These are phyloP conservation scores for Rosalia funebris DNA, from an alignment of 2,888 invertebrate genomes.

Conservation along the genomic window DNA sequence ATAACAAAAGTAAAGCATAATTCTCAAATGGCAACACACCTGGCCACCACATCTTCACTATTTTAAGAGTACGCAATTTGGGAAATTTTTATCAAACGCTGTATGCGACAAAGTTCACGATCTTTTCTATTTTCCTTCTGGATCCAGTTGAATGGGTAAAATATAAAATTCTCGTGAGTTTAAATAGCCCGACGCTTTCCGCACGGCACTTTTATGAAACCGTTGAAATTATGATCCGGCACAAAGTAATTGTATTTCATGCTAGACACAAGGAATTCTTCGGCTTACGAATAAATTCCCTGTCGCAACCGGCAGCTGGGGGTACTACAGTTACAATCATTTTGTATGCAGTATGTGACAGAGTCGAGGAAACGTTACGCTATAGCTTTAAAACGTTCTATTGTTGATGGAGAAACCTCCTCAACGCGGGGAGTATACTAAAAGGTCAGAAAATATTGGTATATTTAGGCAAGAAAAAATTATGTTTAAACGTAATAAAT, in stretches of 20 bases:
- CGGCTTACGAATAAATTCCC: conserved; percentile 15
- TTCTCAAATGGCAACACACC: no score
- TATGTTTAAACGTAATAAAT: no score
- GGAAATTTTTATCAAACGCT: no score
- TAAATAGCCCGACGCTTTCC: conserved; percentile 1
- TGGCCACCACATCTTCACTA: no score
- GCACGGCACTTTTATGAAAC: neutral
- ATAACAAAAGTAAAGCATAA: no score
- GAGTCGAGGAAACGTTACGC: neutral
- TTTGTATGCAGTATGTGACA: neutral
- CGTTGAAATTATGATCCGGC: conserved; percentile 17
- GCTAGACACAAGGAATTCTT: conserved; percentile 9
- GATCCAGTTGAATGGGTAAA: conserved; percentile 7
- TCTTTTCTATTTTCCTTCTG: neutral
- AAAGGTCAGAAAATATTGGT: no score
- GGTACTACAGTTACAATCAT: conserved; percentile 8
- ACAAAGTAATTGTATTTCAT: conserved; percentile 15
- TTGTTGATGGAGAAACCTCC: no score
- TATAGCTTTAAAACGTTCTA: neutral
- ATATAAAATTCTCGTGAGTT: conserved; percentile 13
- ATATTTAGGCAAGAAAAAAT: no score
- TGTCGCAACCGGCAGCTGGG: neutral
- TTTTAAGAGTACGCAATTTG: neutral
- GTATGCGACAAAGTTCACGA: no score
- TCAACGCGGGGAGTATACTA: no score